Percentiles rank a stretch among this genome's conserved stretches.
These are phyloP conservation scores for Bhutanitis thaidina DNA, from an alignment of 2,888 invertebrate species.

Conservation along the genomic window DNA sequence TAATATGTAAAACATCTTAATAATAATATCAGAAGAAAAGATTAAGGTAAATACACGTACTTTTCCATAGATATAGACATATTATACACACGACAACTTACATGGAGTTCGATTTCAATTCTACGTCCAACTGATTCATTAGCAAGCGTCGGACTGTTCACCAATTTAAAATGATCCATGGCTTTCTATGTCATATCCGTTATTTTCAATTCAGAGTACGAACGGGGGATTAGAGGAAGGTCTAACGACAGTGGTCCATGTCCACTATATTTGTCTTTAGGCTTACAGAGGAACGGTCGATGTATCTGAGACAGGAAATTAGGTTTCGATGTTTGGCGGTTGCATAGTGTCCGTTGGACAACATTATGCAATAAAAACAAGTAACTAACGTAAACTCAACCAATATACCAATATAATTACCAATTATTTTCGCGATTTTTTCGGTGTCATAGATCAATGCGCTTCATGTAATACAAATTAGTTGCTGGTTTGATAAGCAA, in stretches of 20 bases:
- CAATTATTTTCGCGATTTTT: no score
- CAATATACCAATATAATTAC: no score
- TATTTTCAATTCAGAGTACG: slow-evolving; percentile 11
- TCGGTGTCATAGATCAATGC: no score
- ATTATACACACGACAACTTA: no score
- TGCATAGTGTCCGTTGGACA: slow-evolving; percentile 41
- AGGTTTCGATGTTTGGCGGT: slow-evolving; percentile 74
- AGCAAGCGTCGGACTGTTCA: not conserved
- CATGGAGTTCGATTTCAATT: slow-evolving; percentile 1
- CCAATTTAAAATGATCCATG: slow-evolving; percentile 20
- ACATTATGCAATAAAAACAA: slow-evolving; percentile 31
- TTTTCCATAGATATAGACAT: no score
- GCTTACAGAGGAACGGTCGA: slow-evolving; percentile 52
- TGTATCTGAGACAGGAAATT: slow-evolving; percentile 78
- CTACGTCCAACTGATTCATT: not conserved
- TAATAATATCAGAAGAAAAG: no score
- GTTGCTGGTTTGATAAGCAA: no score
- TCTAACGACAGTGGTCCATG: slow-evolving; percentile 42
- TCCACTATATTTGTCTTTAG: slow-evolving; percentile 69
- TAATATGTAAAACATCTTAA: no score
- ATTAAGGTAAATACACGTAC: no score
- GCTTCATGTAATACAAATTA: no score
- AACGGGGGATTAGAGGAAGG: slow-evolving; percentile 25
- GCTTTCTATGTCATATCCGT: slow-evolving; percentile 21
- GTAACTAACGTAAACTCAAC: no score